Conservation (phyloP, 2,888 invertebrate species). For the Tetheella fluctuosa region DNA sequence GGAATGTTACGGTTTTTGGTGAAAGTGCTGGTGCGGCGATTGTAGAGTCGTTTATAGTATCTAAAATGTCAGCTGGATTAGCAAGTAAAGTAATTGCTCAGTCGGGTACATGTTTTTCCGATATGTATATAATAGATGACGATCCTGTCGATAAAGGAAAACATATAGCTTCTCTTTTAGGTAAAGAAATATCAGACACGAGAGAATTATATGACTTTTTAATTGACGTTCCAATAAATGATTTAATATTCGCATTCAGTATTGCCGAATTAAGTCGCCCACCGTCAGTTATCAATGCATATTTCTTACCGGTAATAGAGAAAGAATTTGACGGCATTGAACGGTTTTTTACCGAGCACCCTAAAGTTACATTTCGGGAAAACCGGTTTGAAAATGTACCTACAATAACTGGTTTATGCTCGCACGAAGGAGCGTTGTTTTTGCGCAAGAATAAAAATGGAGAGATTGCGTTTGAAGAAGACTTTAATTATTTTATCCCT, state of each 20-base stretch:
- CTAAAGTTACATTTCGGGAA: constrained; percentile 45
- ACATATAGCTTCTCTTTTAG: constrained; percentile 52
- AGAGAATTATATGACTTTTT: constrained; percentile 54
- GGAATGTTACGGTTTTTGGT: constrained; percentile 65
- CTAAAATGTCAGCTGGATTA: constrained; percentile 60
- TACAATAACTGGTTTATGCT: constrained; percentile 49
- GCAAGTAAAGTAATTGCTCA: constrained; percentile 63
- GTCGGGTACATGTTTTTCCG: constrained; percentile 62
- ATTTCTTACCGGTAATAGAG: constrained; percentile 65
- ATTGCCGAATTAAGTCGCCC: constrained; percentile 52
- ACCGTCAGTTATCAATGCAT: constrained; percentile 45
- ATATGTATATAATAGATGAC: constrained; percentile 58
- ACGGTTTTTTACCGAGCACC: constrained; percentile 56
- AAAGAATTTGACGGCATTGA: constrained; percentile 57
- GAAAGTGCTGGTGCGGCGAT: constrained; percentile 71
- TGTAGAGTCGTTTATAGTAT: constrained; percentile 53
- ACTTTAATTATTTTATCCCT: constrained; percentile 62
- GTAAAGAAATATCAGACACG: constrained; percentile 45
- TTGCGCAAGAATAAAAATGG: constrained; percentile 48
- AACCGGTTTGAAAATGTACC: constrained; percentile 60
- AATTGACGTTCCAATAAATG: constrained; percentile 48
- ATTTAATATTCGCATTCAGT: constrained; percentile 56
- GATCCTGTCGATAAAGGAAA: constrained; percentile 60
- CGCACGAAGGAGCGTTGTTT: constrained; percentile 66
- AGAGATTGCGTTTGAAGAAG: constrained; percentile 49